Evolutionary conservation across 1,140 invertebrate genomes (phyloP).

Genomic region (Aplysia californica): DNA sequence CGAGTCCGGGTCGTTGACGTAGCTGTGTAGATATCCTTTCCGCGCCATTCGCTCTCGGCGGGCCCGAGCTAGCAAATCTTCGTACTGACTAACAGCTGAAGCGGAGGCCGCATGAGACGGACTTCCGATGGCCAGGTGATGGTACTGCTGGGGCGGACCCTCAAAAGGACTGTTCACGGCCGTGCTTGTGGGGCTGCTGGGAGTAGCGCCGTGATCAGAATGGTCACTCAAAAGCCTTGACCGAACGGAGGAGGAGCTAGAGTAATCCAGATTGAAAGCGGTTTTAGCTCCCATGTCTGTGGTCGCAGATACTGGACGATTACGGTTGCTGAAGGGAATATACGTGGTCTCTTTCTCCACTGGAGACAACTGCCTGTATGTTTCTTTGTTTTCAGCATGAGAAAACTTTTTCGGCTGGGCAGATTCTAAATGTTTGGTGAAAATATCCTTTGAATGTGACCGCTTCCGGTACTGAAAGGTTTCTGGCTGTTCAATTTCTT

Average conservation of each 20-base stretch:
- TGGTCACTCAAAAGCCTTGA: conserved; percentile 21
- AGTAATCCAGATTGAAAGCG: too few species aligned
- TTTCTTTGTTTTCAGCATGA: not conserved
- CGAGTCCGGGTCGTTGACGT: conserved; percentile 19
- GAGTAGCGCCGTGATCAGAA: not conserved
- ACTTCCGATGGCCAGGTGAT: too few species aligned
- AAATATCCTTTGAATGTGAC: conserved; percentile 25
- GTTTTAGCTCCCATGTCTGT: too few species aligned
- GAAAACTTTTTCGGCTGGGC: not conserved
- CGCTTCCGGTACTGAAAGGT: not conserved
- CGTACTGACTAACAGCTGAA: conserved; percentile 16
- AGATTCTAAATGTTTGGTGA: conserved; percentile 22
- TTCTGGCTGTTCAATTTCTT: not conserved
- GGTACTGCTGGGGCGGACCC: too few species aligned
- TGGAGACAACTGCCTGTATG: too few species aligned
- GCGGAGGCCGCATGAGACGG: too few species aligned
- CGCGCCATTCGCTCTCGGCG: conserved; percentile 15
- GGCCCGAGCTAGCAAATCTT: conserved; percentile 11
- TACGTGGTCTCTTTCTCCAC: too few species aligned
- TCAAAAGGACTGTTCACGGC: too few species aligned
- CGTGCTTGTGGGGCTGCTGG: not conserved
- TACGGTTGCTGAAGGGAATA: too few species aligned
- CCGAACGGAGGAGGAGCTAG: too few species aligned
- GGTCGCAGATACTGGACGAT: too few species aligned
- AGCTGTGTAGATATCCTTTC: conserved; percentile 29